Percentiles rank a stretch among this genome's conserved stretches.
phyloP scores from a whole-genome alignment of 2,797 vertebrate species.

The Dipus sagitta region DNA sequence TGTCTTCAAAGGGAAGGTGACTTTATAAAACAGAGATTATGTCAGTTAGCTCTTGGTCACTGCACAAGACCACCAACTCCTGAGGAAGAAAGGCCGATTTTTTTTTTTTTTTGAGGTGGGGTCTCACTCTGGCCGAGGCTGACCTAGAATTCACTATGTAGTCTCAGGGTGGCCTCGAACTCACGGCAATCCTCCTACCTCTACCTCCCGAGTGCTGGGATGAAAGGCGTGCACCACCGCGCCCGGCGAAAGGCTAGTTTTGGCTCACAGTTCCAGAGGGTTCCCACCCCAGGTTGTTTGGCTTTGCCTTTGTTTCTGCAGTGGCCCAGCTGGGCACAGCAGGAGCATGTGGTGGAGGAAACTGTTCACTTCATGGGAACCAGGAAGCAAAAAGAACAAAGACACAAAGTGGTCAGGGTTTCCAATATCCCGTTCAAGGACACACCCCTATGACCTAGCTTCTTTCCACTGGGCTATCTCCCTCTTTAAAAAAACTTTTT shows the following conservation, averaged over 20 bases:
- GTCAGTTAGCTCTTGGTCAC: not conserved
- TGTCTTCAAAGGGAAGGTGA: not conserved
- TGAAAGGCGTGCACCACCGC: too few relatives aligned
- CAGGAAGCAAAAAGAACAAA: not conserved
- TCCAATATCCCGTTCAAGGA: not conserved
- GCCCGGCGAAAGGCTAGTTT: too few relatives aligned
- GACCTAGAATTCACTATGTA: too few relatives aligned
- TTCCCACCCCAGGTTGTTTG: too few relatives aligned
- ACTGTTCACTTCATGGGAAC: not conserved
- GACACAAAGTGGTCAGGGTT: not conserved
- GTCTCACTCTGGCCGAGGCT: too few relatives aligned
- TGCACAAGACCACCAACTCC: not conserved
- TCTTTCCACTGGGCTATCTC: not conserved
- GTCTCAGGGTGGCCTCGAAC: too few relatives aligned
- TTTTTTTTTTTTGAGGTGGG: too few relatives aligned
- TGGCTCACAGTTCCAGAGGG: not conserved
- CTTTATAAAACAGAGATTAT: not conserved
- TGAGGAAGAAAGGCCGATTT: not conserved
- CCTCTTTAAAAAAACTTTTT: too few relatives aligned
- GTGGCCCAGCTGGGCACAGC: not conserved
- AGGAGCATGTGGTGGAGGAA: not conserved
- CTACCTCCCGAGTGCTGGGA: too few relatives aligned
- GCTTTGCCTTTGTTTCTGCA: too few relatives aligned
- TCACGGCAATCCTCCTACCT: too few relatives aligned
- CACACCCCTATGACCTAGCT: not conserved